Percentiles rank a stretch among this genome's conserved stretches.
phyloP scores from a whole-genome alignment of 2,113 vertebrate genomes.

The Garra rufa region DNA sequence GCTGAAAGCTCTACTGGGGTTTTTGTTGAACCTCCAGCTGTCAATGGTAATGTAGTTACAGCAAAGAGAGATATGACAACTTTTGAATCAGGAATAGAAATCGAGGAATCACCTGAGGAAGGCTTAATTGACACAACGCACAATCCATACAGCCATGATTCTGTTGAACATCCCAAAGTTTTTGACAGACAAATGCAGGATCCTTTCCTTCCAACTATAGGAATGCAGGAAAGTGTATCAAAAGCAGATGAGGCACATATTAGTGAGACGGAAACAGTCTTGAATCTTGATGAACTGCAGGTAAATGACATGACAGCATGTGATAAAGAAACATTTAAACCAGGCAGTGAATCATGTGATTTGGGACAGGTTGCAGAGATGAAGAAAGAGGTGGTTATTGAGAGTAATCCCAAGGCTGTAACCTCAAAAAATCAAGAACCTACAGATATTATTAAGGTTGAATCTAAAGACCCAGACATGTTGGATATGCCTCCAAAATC shows the following conservation, averaged over 20 bases:
- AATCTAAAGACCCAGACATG: neutral
- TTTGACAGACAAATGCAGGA: neutral
- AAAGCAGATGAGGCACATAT: neutral
- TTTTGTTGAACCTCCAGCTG: constrained; percentile 7
- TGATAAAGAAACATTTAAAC: constrained; percentile 17
- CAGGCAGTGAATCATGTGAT: neutral
- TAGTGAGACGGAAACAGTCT: constrained; percentile 13
- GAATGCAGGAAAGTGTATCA: neutral
- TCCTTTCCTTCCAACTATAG: neutral
- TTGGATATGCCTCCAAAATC: constrained; percentile 41
- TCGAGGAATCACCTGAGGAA: neutral
- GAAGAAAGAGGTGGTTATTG: neutral
- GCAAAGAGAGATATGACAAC: neutral
- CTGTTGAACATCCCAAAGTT: neutral
- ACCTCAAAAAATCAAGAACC: constrained; percentile 1
- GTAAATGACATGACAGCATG: constrained; percentile 37
- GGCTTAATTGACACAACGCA: neutral
- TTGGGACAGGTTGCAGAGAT: neutral
- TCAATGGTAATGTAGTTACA: neutral
- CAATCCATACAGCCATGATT: neutral
- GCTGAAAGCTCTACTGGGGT: neutral
- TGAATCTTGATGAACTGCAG: constrained; percentile 28
- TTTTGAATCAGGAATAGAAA: constrained; percentile 6
- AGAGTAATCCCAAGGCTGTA: neutral
- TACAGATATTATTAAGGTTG: neutral